Conservation (phyloP, 2,797 vertebrate species). For the Macroramphosus scolopax region DNA sequence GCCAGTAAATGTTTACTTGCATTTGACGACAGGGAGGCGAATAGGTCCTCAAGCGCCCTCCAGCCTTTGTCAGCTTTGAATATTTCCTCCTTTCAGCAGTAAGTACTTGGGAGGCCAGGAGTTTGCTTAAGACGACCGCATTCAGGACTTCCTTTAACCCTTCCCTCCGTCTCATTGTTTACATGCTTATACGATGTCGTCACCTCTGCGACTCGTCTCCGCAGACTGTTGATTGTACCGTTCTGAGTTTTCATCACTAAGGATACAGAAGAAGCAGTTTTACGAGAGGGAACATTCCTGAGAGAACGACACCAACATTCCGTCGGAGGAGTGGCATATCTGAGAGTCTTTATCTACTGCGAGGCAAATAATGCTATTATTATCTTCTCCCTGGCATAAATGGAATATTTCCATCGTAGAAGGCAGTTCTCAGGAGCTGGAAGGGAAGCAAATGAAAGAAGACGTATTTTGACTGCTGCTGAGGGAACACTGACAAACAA, state of each 20-base stretch:
- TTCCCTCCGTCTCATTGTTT: constrained; percentile 12
- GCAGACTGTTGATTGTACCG: constrained; percentile 29
- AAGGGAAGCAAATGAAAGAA: no score
- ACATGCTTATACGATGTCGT: constrained; percentile 4
- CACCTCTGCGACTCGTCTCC: constrained; percentile 44
- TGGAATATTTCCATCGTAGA: background rate
- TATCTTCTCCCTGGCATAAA: constrained; percentile 2
- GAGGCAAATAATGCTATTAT: constrained; percentile 21
- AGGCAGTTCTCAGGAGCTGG: no score
- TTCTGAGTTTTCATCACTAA: constrained; percentile 33
- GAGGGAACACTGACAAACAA: no score
- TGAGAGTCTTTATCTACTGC: constrained; percentile 26
- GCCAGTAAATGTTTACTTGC: constrained; percentile 8
- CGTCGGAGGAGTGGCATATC: constrained; percentile 42
- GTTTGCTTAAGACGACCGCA: constrained; percentile 27
- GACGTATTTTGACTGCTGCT: no score
- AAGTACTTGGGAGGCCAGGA: constrained; percentile 32
- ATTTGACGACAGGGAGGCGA: background rate
- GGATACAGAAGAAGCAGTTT: constrained; percentile 29
- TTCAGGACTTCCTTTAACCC: constrained; percentile 10
- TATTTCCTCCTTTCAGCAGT: constrained; percentile 21
- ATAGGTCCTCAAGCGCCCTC: background rate
- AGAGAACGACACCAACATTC: constrained; percentile 50
- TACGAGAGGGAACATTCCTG: constrained; percentile 55
- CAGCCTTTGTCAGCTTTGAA: constrained; percentile 17